These are phyloP conservation scores for Gallinago media DNA, from an alignment of 2,113 vertebrate species.

Conservation along the genomic window DNA sequence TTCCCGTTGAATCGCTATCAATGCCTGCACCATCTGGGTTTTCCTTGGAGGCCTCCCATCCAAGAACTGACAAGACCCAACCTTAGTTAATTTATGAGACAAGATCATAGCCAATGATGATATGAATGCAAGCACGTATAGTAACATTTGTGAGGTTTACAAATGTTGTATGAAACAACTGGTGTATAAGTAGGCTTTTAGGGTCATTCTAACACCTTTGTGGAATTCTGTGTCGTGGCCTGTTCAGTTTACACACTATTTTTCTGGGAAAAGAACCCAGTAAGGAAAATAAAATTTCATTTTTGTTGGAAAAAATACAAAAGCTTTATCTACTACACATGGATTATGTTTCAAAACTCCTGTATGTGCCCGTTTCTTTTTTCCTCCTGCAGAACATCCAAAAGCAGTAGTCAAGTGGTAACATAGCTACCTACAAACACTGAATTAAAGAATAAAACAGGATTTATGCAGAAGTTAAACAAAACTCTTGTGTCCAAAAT, in stretches of 20 bases:
- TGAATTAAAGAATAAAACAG: background rate
- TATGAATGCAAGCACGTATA: background rate
- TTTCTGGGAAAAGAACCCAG: background rate
- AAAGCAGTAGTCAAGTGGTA: background rate
- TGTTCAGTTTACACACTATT: background rate
- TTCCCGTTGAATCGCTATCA: constrained; percentile 48
- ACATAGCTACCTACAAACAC: background rate
- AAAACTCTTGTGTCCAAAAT: background rate
- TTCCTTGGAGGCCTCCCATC: constrained; percentile 59
- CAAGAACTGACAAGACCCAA: constrained; percentile 63
- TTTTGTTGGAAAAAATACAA: background rate
- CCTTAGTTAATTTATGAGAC: constrained; percentile 65
- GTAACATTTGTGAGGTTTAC: constrained; percentile 9
- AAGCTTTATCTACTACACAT: background rate
- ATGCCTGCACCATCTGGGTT: constrained; percentile 70
- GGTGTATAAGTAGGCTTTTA: background rate
- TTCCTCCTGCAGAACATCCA: background rate
- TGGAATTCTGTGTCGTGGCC: background rate
- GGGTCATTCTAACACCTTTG: background rate
- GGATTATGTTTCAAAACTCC: background rate
- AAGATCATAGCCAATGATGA: constrained; percentile 49
- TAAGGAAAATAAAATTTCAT: background rate
- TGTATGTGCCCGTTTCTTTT: background rate
- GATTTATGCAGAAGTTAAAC: background rate
- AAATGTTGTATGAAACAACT: background rate